phyloP scores from a whole-genome alignment of 2,113 vertebrate genomes.

The Hystrix brachyura region DNA sequence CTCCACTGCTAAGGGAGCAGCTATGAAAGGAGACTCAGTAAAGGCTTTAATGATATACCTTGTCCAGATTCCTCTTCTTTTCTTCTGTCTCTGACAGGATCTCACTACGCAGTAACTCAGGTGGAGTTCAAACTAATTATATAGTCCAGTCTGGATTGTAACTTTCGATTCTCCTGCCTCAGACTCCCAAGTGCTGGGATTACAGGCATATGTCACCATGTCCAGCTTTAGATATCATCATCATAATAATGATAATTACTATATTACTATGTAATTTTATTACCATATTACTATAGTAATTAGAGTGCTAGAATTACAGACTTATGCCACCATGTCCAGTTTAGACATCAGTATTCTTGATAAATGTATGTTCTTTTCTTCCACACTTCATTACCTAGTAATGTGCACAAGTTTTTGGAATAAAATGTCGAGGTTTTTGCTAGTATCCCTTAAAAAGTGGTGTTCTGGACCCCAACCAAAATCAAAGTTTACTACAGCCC shows the following conservation, averaged over 20 bases:
- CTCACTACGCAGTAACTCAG: neutral
- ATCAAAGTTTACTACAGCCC: neutral
- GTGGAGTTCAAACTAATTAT: neutral
- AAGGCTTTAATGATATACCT: neutral
- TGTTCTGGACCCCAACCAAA: neutral
- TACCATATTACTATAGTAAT: no score
- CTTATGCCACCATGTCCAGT: neutral
- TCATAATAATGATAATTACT: neutral
- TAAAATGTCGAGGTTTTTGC: neutral
- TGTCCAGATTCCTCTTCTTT: neutral
- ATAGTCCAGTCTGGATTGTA: neutral
- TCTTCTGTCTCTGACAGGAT: neutral
- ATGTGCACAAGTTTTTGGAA: neutral
- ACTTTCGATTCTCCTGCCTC: neutral
- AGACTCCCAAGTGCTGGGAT: neutral
- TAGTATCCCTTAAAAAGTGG: neutral
- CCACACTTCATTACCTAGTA: neutral
- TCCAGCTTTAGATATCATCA: neutral
- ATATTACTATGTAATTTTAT: no score
- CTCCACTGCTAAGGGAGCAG: neutral
- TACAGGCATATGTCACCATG: neutral
- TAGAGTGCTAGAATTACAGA: neutral
- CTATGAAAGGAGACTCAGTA: neutral
- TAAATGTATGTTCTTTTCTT: conserved; percentile 4
- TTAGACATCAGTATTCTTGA: neutral